Evolutionary conservation across 2,113 vertebrate species (phyloP), one percentile per base, ranked within the genome.

Genomic region (Eolophus roseicapilla): DNA sequence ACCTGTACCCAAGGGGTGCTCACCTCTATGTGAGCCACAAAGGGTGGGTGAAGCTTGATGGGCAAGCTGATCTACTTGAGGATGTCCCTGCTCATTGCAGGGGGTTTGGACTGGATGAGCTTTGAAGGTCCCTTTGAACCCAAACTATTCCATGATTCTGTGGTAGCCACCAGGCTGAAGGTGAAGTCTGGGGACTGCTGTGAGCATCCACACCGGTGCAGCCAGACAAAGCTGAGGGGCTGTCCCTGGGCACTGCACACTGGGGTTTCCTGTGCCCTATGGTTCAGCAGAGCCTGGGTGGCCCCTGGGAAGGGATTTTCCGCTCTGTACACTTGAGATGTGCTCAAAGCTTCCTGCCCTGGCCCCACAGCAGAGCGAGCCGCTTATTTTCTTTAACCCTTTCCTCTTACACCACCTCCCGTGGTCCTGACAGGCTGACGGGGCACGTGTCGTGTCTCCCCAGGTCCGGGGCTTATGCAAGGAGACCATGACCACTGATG

Each of bases 401-500:
- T 93, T 86, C 81, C 69, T 77, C 41, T 62, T 17, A 13, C 27
- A 11, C 8, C 53, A 1, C 33, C 13, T 57, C 17, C 62, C 1
- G 0, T 21, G 67, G 31, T 33, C n/a, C 87, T 88, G 43, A 29
- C 7, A 6, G 53, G 67, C 63, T 93, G 63, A 77, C 0, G 0
- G 59, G 46, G 15, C 1, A 3, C 5, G 0, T 67, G 28, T 43
- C 4, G 16, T 96, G 53, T 96, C 71, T 90, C 88, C 33, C 13
- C 90, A 97, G 95, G 52, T 59, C 86, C n/a, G 1, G 86, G 68
- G 59, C 86, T 57, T 87, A 84, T 93, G 95, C 77, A 10, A 82
- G 95, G 93, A 96, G 96, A 97, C 94, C 75, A 99, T 99, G 99
- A 99, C 99, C 96, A 99, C 98, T 93, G 98, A 99, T 96, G 98